Base-by-base conservation (phyloP, 2,888 invertebrate genomes). In the Pimpla rufipes region DNA sequence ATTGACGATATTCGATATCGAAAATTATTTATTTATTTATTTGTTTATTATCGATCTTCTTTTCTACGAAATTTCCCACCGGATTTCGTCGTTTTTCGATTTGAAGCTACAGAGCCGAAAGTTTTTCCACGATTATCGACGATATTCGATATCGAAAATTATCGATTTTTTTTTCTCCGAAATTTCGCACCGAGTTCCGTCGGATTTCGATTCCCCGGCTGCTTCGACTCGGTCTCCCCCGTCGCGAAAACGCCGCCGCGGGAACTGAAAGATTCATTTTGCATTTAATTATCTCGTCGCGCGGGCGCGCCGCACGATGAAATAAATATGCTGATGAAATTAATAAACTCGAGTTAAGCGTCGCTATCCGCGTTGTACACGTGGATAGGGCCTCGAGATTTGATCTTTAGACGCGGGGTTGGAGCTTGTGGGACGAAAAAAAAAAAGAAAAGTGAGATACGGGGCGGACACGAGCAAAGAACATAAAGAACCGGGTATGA, bases 341-440 rank as follows among this genome's bases (percentile, higher is more conserved):
- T 55, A 71, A 71, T 71, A 42, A 71, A 71, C 37, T 71, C 71
- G 37, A 71, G 71, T 55, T 57, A 57, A 71, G 57, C 71, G 71
- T 57, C 71, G 55, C 55, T 71, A 71, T 71, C 71, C 40, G 40
- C 55, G 52, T 55, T 42, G 55, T 57, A 71, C 55, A 71, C 55
- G 71, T 55, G 37, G 37, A 21, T 42, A 21, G 55, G 40, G 40
- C 52, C 18, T 57, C 40, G 13, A 71, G 71, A 71, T 71, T 57
- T 21, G 55, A 71, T 71, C 71, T 55, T 7, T 37, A 23, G 55
- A 47, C 40, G 40, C 5, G 11, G 40, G 16, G 42, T 18, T 18
- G 55, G 4, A 21, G 42, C 10, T 42, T 40, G 7, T 40, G 42
- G 57, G 29, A 18, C 21, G 45, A 57, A 21, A 40, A 21, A 71